These are phyloP conservation scores for Pangasius djambal DNA, from an alignment of 2,797 vertebrate species.

Conservation along the genomic window DNA sequence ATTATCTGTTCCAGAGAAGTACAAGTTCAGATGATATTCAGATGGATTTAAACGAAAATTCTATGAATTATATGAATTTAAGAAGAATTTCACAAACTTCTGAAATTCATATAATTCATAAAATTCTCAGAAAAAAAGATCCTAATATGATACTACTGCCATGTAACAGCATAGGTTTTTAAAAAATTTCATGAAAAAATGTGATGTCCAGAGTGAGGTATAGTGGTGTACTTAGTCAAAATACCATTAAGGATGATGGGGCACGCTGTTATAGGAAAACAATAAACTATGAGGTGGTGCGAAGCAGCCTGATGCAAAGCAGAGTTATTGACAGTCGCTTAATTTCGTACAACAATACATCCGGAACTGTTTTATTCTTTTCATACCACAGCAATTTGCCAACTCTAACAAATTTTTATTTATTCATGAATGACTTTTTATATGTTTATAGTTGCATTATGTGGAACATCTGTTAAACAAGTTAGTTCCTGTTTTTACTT, in stretches of 20 bases:
- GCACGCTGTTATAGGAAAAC: neutral
- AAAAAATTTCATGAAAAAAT: neutral
- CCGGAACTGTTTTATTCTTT: neutral
- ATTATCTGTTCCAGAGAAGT: neutral
- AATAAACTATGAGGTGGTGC: neutral
- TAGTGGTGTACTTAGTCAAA: neutral
- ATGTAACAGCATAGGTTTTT: neutral
- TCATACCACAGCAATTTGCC: neutral
- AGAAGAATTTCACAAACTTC: neutral
- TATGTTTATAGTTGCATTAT: neutral
- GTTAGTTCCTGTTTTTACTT: slow-evolving; percentile 14
- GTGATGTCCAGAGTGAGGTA: neutral
- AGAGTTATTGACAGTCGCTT: neutral
- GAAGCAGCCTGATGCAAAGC: neutral
- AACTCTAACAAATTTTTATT: neutral
- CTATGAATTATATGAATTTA: too few relatives aligned
- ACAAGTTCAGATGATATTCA: neutral
- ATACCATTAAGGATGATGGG: neutral
- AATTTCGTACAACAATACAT: neutral
- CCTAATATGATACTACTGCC: neutral
- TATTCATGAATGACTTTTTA: neutral
- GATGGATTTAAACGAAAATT: too few relatives aligned
- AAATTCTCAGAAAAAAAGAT: neutral
- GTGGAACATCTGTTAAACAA: slow-evolving; percentile 2
- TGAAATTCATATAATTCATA: neutral